phyloP scores from a whole-genome alignment of 2,888 invertebrate species.

The Sarcophaga carnaria region DNA sequence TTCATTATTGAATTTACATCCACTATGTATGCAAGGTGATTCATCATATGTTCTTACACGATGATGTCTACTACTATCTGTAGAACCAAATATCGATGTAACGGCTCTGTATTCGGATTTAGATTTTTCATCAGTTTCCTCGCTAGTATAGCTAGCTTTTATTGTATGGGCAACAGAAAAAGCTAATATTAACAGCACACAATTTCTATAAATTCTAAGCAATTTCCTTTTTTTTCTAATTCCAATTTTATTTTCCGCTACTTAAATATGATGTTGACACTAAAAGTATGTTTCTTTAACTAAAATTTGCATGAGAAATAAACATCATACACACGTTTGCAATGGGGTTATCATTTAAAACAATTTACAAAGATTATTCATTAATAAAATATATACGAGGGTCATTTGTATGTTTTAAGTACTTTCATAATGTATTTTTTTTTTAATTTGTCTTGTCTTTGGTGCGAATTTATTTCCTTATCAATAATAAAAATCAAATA shows the following conservation, averaged over 20 bases:
- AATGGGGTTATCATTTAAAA: constrained; percentile 34
- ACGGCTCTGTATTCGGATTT: constrained; percentile 39
- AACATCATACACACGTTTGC: constrained; percentile 7
- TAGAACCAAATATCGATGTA: constrained; percentile 28
- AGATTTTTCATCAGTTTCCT: constrained; percentile 35
- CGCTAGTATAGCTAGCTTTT: constrained; percentile 36
- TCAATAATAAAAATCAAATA: too few species aligned
- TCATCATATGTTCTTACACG: constrained; percentile 30
- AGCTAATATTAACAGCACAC: background rate
- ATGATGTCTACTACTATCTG: constrained; percentile 44
- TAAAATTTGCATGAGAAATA: background rate
- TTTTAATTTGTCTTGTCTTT: too few species aligned
- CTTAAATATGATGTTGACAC: background rate
- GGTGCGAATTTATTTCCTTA: too few species aligned
- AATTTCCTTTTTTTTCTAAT: constrained; percentile 6
- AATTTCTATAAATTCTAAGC: background rate
- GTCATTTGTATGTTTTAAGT: too few species aligned
- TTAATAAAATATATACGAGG: constrained; percentile 5
- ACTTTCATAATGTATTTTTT: too few species aligned
- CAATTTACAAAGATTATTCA: too few species aligned
- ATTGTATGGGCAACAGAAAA: background rate
- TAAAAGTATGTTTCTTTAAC: background rate
- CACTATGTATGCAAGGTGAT: background rate
- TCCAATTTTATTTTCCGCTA: background rate
- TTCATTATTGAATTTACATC: background rate